Percentiles rank a stretch among this genome's conserved stretches.
phyloP scores from a whole-genome alignment of 2,888 invertebrate species.

The Volucella bombylans region DNA sequence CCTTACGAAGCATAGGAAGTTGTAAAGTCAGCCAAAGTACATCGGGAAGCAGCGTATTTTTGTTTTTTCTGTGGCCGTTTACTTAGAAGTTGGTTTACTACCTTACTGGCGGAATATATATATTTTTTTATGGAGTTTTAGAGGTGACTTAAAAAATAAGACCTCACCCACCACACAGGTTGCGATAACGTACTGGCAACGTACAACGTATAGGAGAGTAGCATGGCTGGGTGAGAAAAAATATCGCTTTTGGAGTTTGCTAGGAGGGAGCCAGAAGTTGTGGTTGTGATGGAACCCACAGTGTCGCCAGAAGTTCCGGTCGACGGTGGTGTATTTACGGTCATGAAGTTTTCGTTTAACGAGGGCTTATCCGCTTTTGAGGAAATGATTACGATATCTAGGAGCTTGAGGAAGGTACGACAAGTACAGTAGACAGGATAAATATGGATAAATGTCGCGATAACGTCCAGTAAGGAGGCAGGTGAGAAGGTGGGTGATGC shows the following conservation, averaged over 20 bases:
- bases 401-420: no score
- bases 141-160: conserved; percentile 22
- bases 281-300: background rate
- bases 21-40: background rate
- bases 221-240: conserved; percentile 4
- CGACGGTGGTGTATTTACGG: background rate
- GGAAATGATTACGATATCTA: background rate
- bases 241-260: background rate
- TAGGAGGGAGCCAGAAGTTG: background rate
- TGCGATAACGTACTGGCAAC: conserved; percentile 25
- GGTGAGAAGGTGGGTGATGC: no score
- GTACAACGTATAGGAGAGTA: conserved; percentile 6
- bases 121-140: background rate
- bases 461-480: no score
- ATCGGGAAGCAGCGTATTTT: no score
- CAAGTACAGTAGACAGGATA: no score
- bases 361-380: conserved; percentile 7
- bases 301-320: conserved; percentile 9
- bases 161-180: conserved; percentile 10
- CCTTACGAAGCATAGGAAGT: background rate
- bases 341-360: background rate
- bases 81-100: conserved; percentile 7
- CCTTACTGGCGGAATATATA: conserved; percentile 2
- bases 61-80: background rate
- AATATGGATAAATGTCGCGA: no score